A percentile compares a stretch with the other conserved stretches of the same genome.
Evolutionary conservation across 2,797 vertebrate species (phyloP).

Genomic region (Helarctos malayanus): DNA sequence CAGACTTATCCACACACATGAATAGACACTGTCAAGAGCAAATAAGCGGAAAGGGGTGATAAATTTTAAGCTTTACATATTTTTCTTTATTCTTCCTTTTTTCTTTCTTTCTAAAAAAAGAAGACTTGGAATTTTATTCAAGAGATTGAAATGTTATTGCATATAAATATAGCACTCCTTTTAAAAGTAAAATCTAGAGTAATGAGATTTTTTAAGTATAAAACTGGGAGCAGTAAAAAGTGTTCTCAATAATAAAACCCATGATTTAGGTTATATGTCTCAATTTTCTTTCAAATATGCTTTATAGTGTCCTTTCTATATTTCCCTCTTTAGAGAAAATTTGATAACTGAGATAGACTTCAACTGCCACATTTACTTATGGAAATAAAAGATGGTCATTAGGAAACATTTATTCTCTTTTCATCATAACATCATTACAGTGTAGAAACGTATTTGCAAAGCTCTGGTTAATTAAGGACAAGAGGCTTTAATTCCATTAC

Average conservation of each 20-base stretch:
- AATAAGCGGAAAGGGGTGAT: neutral
- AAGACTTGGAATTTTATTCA: conserved; percentile 15
- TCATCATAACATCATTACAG: conserved; percentile 58
- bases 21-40: neutral
- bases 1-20: neutral
- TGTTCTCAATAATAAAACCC: conserved; percentile 44
- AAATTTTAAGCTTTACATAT: conserved; percentile 4
- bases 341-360: conserved; percentile 58
- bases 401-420: conserved; percentile 77
- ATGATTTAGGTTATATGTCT: neutral
- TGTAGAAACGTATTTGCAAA: conserved; percentile 60
- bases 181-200: neutral
- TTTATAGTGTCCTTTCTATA: conserved; percentile 47
- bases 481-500: conserved; percentile 39
- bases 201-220: conserved; percentile 18
- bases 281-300: conserved; percentile 33
- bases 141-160: neutral
- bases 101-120: neutral
- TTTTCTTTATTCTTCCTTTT: conserved; percentile 25
- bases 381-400: conserved; percentile 71
- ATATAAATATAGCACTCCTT: conserved; percentile 4
- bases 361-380: conserved; percentile 59
- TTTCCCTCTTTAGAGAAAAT: conserved; percentile 74
- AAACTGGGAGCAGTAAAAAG: neutral
- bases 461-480: conserved; percentile 47